Conservation (phyloP, 2,888 invertebrate genomes). For the Acronicta alni region DNA sequence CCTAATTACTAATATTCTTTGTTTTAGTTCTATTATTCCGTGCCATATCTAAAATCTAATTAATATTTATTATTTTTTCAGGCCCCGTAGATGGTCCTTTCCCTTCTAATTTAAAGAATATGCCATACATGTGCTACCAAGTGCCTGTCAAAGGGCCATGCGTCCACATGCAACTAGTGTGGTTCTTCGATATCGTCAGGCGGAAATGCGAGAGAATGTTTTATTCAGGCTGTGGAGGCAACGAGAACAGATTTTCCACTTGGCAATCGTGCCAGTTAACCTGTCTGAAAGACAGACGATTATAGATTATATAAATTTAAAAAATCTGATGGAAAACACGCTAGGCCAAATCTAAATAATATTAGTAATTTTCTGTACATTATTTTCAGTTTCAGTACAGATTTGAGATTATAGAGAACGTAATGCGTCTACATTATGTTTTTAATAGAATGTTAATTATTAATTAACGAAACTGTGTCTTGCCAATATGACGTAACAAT, state of each 20-base stretch:
- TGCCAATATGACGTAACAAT: too few species aligned
- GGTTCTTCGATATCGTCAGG: slow-evolving; percentile 80
- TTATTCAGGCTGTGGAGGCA: slow-evolving; percentile 85
- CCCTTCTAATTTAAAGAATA: slow-evolving; percentile 75
- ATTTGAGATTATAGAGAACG: background rate
- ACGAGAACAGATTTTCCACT: slow-evolving; percentile 76
- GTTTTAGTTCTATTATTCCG: too few species aligned
- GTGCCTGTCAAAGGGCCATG: slow-evolving; percentile 79
- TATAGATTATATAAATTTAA: slow-evolving; percentile 47
- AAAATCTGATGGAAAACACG: background rate
- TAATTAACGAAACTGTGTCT: too few species aligned
- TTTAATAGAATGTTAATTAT: background rate
- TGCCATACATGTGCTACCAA: slow-evolving; percentile 84
- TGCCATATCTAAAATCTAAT: too few species aligned
- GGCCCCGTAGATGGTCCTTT: slow-evolving; percentile 78
- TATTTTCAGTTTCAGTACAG: background rate
- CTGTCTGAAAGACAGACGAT: slow-evolving; percentile 66
- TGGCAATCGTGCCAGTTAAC: slow-evolving; percentile 67
- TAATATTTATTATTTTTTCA: slow-evolving; percentile 60
- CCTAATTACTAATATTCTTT: too few species aligned
- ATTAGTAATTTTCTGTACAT: background rate
- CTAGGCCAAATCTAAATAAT: background rate
- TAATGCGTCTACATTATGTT: too few species aligned
- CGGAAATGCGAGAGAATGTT: slow-evolving; percentile 80
- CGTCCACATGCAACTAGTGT: slow-evolving; percentile 65